Conservation (phyloP, 2,888 invertebrate genomes). For the Drosophila phalerata region DNA sequence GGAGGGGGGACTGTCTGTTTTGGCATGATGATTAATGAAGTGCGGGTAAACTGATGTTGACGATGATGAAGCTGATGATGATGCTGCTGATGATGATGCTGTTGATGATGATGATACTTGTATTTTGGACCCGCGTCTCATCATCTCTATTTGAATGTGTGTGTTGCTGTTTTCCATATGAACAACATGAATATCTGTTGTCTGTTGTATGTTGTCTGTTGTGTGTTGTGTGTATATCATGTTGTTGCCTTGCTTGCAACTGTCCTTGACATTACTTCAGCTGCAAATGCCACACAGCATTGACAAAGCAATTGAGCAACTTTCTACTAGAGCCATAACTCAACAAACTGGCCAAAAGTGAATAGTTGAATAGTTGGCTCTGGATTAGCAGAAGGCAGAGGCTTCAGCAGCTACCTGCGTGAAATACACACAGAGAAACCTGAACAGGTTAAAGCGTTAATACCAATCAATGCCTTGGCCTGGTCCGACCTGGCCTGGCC, state of each 20-base stretch:
- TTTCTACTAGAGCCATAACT: conserved; percentile 50
- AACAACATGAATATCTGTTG: conserved; percentile 45
- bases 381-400: conserved; percentile 39
- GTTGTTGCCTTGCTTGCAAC: conserved; percentile 36
- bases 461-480: conserved; percentile 75
- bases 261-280: conserved; percentile 57
- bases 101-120: conserved; percentile 24
- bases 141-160: conserved; percentile 18
- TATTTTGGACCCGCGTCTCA: conserved; percentile 23
- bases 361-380: conserved; percentile 10
- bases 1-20: conserved; percentile 65
- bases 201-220: conserved; percentile 26
- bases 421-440: conserved; percentile 19
- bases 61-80: conserved; percentile 22
- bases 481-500: conserved; percentile 4
- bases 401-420: conserved; percentile 7
- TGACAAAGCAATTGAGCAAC: conserved; percentile 50
- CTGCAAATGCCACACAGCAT: conserved; percentile 49
- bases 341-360: conserved; percentile 27
- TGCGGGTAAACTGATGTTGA: conserved; percentile 77
- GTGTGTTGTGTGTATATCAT: conserved; percentile 14
- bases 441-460: conserved; percentile 77
- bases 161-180: conserved; percentile 49
- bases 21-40: conserved; percentile 85
- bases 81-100: conserved; percentile 34